Conservation (phyloP, 2,797 vertebrate species). For the Siniperca undulata region DNA sequence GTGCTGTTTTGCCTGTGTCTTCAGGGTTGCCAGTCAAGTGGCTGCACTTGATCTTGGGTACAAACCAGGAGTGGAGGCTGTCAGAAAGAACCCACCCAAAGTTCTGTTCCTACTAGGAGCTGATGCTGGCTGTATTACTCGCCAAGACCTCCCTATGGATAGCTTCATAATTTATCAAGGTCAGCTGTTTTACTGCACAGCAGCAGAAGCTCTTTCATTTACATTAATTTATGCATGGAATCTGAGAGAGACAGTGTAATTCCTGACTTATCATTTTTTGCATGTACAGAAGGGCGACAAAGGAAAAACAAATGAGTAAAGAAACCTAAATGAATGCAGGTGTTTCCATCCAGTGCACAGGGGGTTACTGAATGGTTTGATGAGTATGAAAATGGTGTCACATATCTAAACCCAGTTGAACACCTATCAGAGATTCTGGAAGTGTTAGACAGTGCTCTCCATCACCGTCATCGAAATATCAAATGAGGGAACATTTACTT, state of each 20-base stretch:
- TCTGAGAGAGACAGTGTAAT: slow-evolving; percentile 4
- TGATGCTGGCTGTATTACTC: slow-evolving; percentile 90
- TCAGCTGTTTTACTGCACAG: slow-evolving; percentile 71
- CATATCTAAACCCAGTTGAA: background rate
- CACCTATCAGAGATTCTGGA: background rate
- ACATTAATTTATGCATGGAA: slow-evolving; percentile 29
- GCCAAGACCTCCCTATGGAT: slow-evolving; percentile 89
- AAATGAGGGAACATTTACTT: background rate
- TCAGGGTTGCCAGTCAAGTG: slow-evolving; percentile 93
- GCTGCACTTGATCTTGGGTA: slow-evolving; percentile 94
- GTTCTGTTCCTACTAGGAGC: slow-evolving; percentile 92
- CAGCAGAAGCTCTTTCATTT: slow-evolving; percentile 43
- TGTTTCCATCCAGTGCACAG: background rate
- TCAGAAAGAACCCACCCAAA: slow-evolving; percentile 90
- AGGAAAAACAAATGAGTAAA: slow-evolving; percentile 3
- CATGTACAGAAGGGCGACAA: background rate
- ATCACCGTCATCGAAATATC: background rate
- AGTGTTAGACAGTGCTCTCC: background rate
- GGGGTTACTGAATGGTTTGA: background rate
- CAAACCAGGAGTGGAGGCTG: slow-evolving; percentile 90
- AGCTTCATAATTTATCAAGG: slow-evolving; percentile 94
- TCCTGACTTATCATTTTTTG: background rate
- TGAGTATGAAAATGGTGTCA: background rate
- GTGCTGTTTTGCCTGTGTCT: slow-evolving; percentile 36
- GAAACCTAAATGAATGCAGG: background rate